A percentile compares a stretch with the other conserved stretches of the same genome.
Evolutionary conservation across 1,140 invertebrate species (phyloP).

Genomic region (Liolophura sinensis): DNA sequence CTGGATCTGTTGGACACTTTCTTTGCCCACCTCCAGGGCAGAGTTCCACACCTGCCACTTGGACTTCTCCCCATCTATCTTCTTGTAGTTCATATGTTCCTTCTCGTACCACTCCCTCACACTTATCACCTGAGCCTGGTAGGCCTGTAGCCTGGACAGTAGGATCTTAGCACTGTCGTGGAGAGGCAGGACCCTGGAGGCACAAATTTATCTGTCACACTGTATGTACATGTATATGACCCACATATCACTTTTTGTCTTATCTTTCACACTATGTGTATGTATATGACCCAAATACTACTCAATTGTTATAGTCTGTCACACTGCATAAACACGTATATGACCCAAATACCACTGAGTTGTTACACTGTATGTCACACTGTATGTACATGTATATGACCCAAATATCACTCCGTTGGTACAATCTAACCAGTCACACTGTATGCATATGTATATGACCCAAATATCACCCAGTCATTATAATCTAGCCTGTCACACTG

Average conservation of each 20-base stretch:
- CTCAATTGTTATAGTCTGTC: too few species aligned
- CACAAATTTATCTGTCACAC: constrained; percentile 4
- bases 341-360: too few species aligned
- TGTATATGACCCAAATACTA: too few species aligned
- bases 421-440: too few species aligned
- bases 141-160: constrained; percentile 46
- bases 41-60: constrained; percentile 59
- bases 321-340: too few species aligned
- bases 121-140: constrained; percentile 34
- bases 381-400: too few species aligned
- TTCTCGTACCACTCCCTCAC: constrained; percentile 54
- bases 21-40: constrained; percentile 31
- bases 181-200: constrained; percentile 34
- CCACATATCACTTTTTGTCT: neutral
- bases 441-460: too few species aligned
- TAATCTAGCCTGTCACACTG: too few species aligned
- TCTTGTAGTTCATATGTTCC: constrained; percentile 51
- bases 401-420: too few species aligned
- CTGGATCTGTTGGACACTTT: constrained; percentile 51
- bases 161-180: constrained; percentile 58
- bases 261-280: too few species aligned
- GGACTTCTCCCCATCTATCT: constrained; percentile 44
- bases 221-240: neutral
- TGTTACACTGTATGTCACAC: too few species aligned
- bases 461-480: too few species aligned